Percentiles rank a stretch among this genome's conserved stretches.
Conservation (phyloP, 2,113 vertebrate species). For the Willisornis vidua region DNA sequence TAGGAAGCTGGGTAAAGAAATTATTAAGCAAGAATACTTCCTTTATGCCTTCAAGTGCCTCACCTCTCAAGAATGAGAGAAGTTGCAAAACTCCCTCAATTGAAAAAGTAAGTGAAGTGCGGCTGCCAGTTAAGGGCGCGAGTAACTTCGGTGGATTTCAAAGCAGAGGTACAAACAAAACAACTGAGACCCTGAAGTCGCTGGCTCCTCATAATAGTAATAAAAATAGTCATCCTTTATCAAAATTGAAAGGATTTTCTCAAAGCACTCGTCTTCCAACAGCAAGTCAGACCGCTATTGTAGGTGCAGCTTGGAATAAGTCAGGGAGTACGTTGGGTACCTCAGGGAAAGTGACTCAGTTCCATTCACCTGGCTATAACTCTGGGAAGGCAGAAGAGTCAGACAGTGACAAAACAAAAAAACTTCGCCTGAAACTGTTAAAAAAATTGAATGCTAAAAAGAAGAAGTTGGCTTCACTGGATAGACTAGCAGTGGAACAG, state of each 20-base stretch:
- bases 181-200: background rate
- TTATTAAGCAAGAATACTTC: conserved; percentile 73
- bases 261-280: background rate
- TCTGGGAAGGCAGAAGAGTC: conserved; percentile 16
- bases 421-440: conserved; percentile 86
- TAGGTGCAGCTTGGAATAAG: background rate
- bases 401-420: conserved; percentile 71
- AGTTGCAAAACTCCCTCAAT: conserved; percentile 15
- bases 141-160: conserved; percentile 85
- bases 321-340: background rate
- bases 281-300: background rate
- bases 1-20: conserved; percentile 77
- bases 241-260: background rate
- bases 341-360: background rate
- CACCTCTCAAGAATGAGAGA: conserved; percentile 26
- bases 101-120: conserved; percentile 47
- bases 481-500: conserved; percentile 68
- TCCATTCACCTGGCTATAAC: background rate
- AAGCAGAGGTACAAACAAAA: conserved; percentile 53
- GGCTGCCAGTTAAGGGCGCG: conserved; percentile 80
- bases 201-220: background rate
- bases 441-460: conserved; percentile 93
- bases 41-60: conserved; percentile 71
- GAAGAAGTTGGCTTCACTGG: conserved; percentile 85
- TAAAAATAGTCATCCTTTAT: background rate